phyloP scores from a whole-genome alignment of 2,888 invertebrate species.

The Caenorhabditis angaria region DNA sequence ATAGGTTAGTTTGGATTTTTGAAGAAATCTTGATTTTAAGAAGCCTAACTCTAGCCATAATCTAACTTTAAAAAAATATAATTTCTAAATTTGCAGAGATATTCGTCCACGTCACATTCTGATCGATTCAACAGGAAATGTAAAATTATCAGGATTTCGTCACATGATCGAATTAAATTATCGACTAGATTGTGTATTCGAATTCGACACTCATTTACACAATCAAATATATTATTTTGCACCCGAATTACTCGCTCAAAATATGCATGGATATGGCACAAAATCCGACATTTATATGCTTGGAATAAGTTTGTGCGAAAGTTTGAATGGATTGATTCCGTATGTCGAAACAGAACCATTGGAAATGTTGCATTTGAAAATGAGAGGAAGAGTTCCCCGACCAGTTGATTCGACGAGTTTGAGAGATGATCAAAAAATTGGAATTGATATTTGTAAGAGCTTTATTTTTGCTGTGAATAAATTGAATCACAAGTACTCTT shows the following conservation, averaged over 20 bases:
- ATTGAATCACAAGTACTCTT: background rate
- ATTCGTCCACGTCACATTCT: slow-evolving; percentile 51
- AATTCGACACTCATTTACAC: slow-evolving; percentile 81
- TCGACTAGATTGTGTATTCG: slow-evolving; percentile 74
- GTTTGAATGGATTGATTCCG: slow-evolving; percentile 88
- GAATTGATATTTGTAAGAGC: slow-evolving; percentile 34
- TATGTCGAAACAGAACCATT: slow-evolving; percentile 82
- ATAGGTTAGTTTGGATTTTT: slow-evolving; percentile 78
- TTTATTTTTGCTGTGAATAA: no score
- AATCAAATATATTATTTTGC: slow-evolving; percentile 88
- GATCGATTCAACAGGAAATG: slow-evolving; percentile 37
- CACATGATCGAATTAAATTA: slow-evolving; percentile 34
- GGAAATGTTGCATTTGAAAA: slow-evolving; percentile 82
- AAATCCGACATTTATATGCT: slow-evolving; percentile 90
- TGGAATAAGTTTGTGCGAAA: slow-evolving; percentile 86
- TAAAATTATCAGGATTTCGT: slow-evolving; percentile 51
- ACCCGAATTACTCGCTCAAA: slow-evolving; percentile 89
- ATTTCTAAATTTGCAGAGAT: slow-evolving; percentile 26
- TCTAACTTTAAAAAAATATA: background rate
- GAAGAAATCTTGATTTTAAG: background rate
- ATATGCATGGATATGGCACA: slow-evolving; percentile 86
- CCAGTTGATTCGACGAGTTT: slow-evolving; percentile 32
- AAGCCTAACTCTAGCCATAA: background rate
- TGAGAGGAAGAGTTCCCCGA: slow-evolving; percentile 34
- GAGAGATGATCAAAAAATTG: slow-evolving; percentile 18